Evolutionary conservation across 2,113 vertebrate species (phyloP).

Genomic region (Anthoscopus minutus): DNA sequence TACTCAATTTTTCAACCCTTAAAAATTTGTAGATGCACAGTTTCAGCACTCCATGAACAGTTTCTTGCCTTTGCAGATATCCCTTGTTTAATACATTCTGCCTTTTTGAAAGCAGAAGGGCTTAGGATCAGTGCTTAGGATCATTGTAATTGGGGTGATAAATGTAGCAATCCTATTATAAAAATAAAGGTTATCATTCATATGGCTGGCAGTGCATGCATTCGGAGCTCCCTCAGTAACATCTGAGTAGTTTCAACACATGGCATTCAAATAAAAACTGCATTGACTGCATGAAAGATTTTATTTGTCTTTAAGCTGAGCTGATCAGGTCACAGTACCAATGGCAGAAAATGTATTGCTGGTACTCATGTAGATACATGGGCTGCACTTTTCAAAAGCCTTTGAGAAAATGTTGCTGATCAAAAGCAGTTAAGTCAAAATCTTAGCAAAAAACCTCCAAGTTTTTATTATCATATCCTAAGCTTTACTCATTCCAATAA

Average conservation of each 20-base stretch:
- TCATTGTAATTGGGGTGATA: background rate
- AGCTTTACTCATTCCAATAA: conserved; percentile 21
- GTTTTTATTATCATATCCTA: background rate
- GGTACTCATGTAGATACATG: background rate
- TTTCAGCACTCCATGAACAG: background rate
- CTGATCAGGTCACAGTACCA: background rate
- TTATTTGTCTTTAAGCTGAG: background rate
- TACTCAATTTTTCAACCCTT: background rate
- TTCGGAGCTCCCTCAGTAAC: background rate
- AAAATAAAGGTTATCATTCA: background rate
- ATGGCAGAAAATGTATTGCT: background rate
- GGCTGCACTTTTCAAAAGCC: background rate
- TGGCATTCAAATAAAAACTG: background rate
- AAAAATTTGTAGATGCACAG: background rate
- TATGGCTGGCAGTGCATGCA: background rate
- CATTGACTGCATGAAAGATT: background rate
- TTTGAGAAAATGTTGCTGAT: background rate
- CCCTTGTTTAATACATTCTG: background rate
- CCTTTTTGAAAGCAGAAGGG: background rate
- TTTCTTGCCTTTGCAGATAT: background rate
- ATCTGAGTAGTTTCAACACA: background rate
- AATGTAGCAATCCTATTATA: background rate
- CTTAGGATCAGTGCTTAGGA: background rate
- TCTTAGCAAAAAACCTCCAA: background rate
- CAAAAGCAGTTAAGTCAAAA: conserved; percentile 15